Evolutionary conservation across 2,797 vertebrate species (phyloP).

Genomic region (Chrosomus eos): DNA sequence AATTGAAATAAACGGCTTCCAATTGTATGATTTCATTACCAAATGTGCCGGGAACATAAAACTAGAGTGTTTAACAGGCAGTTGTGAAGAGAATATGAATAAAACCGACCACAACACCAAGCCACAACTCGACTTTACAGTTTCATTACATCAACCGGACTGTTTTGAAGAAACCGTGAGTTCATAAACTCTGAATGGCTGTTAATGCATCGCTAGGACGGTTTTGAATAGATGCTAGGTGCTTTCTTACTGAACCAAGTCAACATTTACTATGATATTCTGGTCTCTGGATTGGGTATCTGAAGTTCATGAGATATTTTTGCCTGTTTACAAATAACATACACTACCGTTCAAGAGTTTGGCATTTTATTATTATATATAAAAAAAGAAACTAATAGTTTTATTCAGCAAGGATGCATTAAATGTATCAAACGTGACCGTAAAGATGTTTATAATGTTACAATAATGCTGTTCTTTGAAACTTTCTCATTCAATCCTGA

Average conservation of each 20-base stretch:
- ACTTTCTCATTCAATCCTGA: no score
- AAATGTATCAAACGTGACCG: no score
- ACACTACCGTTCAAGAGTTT: not conserved
- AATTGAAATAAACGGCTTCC: conserved; percentile 12
- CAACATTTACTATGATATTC: not conserved
- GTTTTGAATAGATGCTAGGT: not conserved
- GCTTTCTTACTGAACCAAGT: not conserved
- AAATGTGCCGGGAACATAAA: conserved; percentile 17
- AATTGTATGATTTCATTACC: conserved; percentile 8
- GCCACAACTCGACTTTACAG: not conserved
- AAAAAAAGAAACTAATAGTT: not conserved
- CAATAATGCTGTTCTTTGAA: no score
- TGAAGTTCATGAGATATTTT: not conserved
- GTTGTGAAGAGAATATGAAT: not conserved
- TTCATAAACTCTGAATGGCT: not conserved
- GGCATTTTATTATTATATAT: no score
- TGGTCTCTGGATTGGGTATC: not conserved
- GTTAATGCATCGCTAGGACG: not conserved
- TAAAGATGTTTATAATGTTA: no score
- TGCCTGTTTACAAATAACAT: not conserved
- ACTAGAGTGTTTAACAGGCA: conserved; percentile 26
- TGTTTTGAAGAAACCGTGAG: not conserved
- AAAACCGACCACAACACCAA: not conserved
- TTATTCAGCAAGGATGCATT: not conserved
- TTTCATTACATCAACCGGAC: not conserved